These are phyloP conservation scores for Xenopus laevis DNA, from an alignment of 2,113 vertebrate species.

Conservation along the genomic window DNA sequence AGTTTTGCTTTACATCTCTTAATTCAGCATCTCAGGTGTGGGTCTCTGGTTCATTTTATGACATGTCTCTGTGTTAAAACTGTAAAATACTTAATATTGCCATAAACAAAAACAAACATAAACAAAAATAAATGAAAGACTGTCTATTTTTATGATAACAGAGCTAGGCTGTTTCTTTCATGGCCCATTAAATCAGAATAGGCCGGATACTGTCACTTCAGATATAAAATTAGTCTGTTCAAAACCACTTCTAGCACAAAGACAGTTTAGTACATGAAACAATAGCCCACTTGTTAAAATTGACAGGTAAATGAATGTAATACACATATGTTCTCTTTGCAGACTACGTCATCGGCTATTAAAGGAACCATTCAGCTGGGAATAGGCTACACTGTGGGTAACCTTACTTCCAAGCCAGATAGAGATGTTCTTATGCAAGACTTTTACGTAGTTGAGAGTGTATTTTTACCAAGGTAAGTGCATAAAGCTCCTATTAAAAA, in stretches of 20 bases:
- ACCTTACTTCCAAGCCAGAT: constrained; percentile 91
- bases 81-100: too few species aligned
- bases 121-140: too few species aligned
- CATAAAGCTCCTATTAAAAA: neutral
- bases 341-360: constrained; percentile 86
- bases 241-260: neutral
- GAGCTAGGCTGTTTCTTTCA: too few species aligned
- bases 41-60: too few species aligned
- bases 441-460: constrained; percentile 93
- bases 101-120: too few species aligned
- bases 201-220: neutral
- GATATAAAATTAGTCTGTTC: rapidly evolving
- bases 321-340: constrained; percentile 48
- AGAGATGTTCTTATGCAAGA: constrained; percentile 98
- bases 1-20: too few species aligned
- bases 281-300: constrained; percentile 13
- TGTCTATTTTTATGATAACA: too few species aligned
- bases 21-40: too few species aligned
- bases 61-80: too few species aligned
- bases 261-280: neutral
- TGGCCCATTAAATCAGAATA: constrained; percentile 5
- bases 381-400: constrained; percentile 92
- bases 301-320: constrained; percentile 44
- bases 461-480: constrained; percentile 89
- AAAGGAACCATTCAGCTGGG: constrained; percentile 94